These are phyloP conservation scores for Bolinopsis microptera DNA, from an alignment of 37 sponge, comb jelly and placozoan genomes.

Conservation along the genomic window DNA sequence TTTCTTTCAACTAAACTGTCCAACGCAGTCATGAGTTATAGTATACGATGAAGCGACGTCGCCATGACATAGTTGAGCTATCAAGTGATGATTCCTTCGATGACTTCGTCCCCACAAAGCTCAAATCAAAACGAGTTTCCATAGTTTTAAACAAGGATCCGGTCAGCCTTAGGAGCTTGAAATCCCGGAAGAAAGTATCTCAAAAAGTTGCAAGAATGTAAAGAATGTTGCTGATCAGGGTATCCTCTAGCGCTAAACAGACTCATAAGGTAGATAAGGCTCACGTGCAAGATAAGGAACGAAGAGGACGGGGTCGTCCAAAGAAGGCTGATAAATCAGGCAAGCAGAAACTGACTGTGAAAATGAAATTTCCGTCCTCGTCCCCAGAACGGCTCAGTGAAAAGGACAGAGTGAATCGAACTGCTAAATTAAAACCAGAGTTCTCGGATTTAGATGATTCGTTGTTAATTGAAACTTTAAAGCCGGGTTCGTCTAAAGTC, in stretches of 20 bases:
- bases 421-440: neutral
- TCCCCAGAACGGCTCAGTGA: neutral
- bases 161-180: neutral
- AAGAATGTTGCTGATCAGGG: too few species aligned
- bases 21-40: neutral
- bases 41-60: conserved; percentile 1
- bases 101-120: neutral
- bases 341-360: too few species aligned
- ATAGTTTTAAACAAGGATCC: neutral
- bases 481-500: neutral
- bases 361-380: too few species aligned
- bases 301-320: neutral
- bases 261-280: too few species aligned
- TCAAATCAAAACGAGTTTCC: conserved; percentile 36
- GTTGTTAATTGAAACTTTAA: neutral
- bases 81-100: conserved; percentile 13
- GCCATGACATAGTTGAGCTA: neutral
- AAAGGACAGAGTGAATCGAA: neutral
- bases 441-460: conserved; percentile 46
- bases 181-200: neutral
- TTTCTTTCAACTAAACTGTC: neutral
- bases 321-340: neutral
- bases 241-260: too few species aligned
- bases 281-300: too few species aligned
- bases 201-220: too few species aligned